These are phyloP conservation scores for Epirrhoe tristata DNA, from an alignment of 2,888 invertebrate genomes.

Conservation along the genomic window DNA sequence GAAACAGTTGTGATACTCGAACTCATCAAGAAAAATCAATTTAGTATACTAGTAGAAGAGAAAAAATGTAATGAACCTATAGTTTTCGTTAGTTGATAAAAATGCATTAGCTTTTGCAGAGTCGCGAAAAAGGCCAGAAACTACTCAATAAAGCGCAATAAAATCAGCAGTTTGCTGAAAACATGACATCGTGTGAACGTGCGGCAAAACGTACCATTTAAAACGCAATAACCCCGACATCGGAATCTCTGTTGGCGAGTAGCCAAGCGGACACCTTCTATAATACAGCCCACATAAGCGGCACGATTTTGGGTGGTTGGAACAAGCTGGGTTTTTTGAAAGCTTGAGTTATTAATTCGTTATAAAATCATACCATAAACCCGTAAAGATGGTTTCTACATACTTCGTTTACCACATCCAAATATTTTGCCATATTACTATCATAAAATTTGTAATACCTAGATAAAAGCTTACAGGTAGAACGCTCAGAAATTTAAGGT, in stretches of 20 bases:
- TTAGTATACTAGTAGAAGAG: too few species aligned
- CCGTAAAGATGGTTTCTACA: too few species aligned
- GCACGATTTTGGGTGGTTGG: slow-evolving; percentile 1
- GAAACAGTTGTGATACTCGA: too few species aligned
- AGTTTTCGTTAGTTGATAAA: too few species aligned
- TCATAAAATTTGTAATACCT: too few species aligned
- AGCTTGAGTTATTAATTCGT: not conserved
- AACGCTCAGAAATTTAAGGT: too few species aligned
- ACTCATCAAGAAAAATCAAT: too few species aligned
- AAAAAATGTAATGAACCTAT: too few species aligned
- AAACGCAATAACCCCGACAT: slow-evolving; percentile 63
- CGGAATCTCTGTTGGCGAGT: slow-evolving; percentile 60
- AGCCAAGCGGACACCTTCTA: slow-evolving; percentile 52
- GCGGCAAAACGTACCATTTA: slow-evolving; percentile 60
- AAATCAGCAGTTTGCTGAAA: slow-evolving; percentile 29
- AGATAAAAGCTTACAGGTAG: too few species aligned
- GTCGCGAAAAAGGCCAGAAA: not conserved
- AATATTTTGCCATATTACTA: too few species aligned
- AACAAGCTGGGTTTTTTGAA: not conserved
- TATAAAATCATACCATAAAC: not conserved
- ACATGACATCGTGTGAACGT: slow-evolving; percentile 35
- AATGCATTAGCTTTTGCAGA: too few species aligned
- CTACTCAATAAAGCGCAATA: slow-evolving; percentile 16
- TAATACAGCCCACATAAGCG: slow-evolving; percentile 21
- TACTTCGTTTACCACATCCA: too few species aligned